Evolutionary conservation across 1,140 invertebrate genomes (phyloP).

Genomic region (Panagrolaimus sp.): DNA sequence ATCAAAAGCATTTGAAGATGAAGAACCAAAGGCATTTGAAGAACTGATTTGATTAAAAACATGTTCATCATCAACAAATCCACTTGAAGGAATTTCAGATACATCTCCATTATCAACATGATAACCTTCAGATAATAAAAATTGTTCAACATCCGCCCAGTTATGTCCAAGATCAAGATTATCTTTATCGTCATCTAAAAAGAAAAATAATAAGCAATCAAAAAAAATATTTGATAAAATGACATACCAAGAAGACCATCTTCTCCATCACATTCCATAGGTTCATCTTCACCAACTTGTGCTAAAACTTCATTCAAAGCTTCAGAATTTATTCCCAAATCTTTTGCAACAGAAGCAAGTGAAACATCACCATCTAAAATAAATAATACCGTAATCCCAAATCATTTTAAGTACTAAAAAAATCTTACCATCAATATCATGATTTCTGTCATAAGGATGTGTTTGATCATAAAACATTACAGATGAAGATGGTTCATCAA

Average conservation of each 20-base stretch:
- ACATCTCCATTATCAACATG: neutral
- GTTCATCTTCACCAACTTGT: neutral
- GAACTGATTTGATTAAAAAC: neutral
- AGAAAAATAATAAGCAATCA: neutral
- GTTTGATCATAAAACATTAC: no score
- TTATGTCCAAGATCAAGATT: neutral
- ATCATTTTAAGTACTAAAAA: no score
- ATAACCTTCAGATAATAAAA: neutral
- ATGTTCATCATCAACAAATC: slow-evolving; percentile 1
- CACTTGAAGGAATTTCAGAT: neutral
- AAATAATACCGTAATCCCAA: no score
- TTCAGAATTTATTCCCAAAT: neutral
- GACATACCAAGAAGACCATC: neutral
- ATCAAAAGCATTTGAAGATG: neutral
- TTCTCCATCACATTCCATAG: neutral
- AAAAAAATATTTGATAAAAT: neutral
- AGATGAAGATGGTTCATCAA: no score
- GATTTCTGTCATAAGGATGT: no score
- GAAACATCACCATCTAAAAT: neutral
- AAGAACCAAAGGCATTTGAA: neutral
- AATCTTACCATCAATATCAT: no score
- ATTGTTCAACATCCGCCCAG: no score
- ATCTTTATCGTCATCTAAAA: neutral
- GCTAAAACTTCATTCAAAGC: neutral
- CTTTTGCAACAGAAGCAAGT: neutral